Conservation (phyloP, 30 jellyfish, hydroid and myxozoan genomes). For the Aurelia aurita region DNA sequence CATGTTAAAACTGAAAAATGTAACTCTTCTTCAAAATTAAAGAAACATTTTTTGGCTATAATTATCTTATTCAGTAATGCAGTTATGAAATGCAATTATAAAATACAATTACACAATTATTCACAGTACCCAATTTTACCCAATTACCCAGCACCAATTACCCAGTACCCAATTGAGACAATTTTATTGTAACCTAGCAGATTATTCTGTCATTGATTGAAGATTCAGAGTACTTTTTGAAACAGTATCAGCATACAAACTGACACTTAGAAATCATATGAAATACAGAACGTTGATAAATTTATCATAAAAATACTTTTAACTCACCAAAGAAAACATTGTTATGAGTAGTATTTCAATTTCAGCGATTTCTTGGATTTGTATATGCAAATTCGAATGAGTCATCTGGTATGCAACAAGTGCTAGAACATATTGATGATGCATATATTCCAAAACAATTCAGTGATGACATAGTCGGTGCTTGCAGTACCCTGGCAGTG, state of each 20-base stretch:
- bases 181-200: not conserved
- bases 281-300: not conserved
- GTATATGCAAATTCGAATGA: slow-evolving; percentile 21
- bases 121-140: no score
- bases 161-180: not conserved
- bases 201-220: no score
- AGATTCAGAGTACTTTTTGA: not conserved
- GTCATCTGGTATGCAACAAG: slow-evolving; percentile 9
- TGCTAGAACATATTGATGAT: not conserved
- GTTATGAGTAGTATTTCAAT: not conserved
- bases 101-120: no score
- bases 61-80: no score
- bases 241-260: not conserved
- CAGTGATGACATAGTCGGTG: not conserved
- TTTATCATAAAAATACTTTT: not conserved
- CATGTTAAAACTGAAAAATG: not conserved
- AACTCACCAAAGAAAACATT: not conserved
- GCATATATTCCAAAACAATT: slow-evolving; percentile 9
- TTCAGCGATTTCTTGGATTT: slow-evolving; percentile 12
- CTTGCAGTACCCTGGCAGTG: not conserved
- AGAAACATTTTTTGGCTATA: no score
- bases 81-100: no score
- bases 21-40: no score
- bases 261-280: not conserved
- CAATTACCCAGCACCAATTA: no score